Conservation (phyloP, 1,140 invertebrate genomes). For the Drepana arcuata region DNA sequence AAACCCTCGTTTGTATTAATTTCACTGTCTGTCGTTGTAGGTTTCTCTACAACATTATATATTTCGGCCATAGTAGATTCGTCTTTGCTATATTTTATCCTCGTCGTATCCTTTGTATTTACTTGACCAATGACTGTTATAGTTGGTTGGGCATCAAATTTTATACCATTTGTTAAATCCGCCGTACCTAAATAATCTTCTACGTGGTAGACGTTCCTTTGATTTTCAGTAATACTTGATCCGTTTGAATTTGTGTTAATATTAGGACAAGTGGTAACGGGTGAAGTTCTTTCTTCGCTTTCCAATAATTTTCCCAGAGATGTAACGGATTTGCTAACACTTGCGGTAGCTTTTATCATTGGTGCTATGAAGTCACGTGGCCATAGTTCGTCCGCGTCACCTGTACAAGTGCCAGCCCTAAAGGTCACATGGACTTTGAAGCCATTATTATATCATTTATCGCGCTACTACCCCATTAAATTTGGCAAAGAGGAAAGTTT, state of each 20-base stretch:
- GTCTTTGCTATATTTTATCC: background rate
- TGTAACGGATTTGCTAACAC: conserved; percentile 39
- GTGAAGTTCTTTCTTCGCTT: conserved; percentile 28
- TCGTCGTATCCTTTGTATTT: background rate
- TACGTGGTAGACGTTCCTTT: too few relatives aligned
- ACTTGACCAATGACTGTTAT: background rate
- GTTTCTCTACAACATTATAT: too few relatives aligned
- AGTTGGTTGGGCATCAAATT: background rate
- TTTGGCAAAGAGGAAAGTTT: too few relatives aligned
- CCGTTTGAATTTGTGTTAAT: background rate
- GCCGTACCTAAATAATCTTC: too few relatives aligned
- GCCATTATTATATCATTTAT: too few relatives aligned
- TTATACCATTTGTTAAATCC: background rate
- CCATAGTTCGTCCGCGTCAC: conserved; percentile 46
- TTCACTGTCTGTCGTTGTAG: too few relatives aligned
- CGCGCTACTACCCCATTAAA: too few relatives aligned
- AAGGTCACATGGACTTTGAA: too few relatives aligned
- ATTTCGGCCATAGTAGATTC: too few relatives aligned
- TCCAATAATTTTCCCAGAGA: conserved; percentile 45
- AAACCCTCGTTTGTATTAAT: too few relatives aligned
- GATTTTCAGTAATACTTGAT: background rate
- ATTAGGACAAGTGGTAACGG: conserved; percentile 4
- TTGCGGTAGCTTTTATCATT: conserved; percentile 28
- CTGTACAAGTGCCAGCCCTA: conserved; percentile 27
- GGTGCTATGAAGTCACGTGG: conserved; percentile 24